These are phyloP conservation scores for Eueides isabella DNA, from an alignment of 1,140 invertebrate species.

Conservation along the genomic window DNA sequence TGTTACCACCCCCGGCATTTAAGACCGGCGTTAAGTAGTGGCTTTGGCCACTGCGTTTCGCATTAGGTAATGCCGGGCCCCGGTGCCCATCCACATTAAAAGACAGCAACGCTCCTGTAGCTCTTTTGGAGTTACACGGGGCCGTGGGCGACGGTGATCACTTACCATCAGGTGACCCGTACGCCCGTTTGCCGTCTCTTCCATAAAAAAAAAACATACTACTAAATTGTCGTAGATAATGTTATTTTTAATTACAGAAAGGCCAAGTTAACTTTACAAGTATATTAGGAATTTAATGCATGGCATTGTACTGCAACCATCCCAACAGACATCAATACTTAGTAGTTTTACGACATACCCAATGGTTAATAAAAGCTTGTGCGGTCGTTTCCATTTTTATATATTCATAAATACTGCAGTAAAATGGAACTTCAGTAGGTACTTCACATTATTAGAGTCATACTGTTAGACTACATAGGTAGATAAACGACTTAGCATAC, in stretches of 20 bases:
- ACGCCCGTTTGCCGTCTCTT: no score
- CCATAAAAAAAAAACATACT: no score
- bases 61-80: no score
- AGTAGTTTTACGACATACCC: constrained; percentile 17
- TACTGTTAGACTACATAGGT: not conserved
- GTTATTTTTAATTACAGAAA: not conserved
- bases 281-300: constrained; percentile 5
- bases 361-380: constrained; percentile 25
- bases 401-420: constrained; percentile 21
- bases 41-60: no score
- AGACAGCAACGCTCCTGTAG: no score
- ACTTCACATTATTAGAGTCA: not conserved
- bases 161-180: no score
- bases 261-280: not conserved
- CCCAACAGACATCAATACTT: constrained; percentile 10
- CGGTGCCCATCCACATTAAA: no score
- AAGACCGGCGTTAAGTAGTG: no score
- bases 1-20: no score
- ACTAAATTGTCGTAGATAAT: not conserved
- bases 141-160: no score
- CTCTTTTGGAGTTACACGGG: no score
- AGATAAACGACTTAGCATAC: not conserved
- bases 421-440: constrained; percentile 14
- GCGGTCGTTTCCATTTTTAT: constrained; percentile 20
- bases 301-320: not conserved